A percentile compares a stretch with the other conserved stretches of the same genome.
phyloP scores from a whole-genome alignment of 1,140 invertebrate genomes.

The Drosophila aff. region DNA sequence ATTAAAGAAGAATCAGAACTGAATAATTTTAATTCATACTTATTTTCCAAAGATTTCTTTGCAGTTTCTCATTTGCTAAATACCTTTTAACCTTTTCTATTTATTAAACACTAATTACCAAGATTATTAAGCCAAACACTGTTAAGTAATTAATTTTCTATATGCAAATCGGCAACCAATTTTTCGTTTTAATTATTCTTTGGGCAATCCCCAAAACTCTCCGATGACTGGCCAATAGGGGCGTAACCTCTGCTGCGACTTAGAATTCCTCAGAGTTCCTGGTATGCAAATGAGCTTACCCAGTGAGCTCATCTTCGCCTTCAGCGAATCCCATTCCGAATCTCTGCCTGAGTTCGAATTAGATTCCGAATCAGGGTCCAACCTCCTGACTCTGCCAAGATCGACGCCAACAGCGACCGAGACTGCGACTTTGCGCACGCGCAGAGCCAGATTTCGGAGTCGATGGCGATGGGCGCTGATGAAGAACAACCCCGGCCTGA shows the following conservation, averaged over 20 bases:
- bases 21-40: no score
- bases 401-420: slow-evolving; percentile 15
- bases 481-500: slow-evolving; percentile 82
- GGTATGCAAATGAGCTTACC: slow-evolving; percentile 59
- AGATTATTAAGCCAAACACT: not conserved
- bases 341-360: not conserved
- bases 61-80: not conserved
- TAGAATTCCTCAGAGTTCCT: slow-evolving; percentile 67
- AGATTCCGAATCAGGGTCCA: not conserved
- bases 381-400: slow-evolving; percentile 23
- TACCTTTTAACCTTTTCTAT: not conserved
- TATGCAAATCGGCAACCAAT: slow-evolving; percentile 8
- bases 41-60: not conserved
- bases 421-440: slow-evolving; percentile 17
- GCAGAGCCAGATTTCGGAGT: slow-evolving; percentile 15
- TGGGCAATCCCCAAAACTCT: slow-evolving; percentile 13
- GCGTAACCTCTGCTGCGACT: slow-evolving; percentile 32
- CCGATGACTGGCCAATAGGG: slow-evolving; percentile 9
- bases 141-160: not conserved
- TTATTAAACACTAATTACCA: not conserved
- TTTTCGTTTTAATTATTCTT: slow-evolving; percentile 3
- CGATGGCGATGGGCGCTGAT: slow-evolving; percentile 70
- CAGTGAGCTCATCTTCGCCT: slow-evolving; percentile 49
- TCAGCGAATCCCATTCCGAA: slow-evolving; percentile 33
- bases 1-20: no score